Percentiles rank a stretch among this genome's conserved stretches.
Conservation (phyloP, 2,113 vertebrate species). For the Bos javanicus region DNA sequence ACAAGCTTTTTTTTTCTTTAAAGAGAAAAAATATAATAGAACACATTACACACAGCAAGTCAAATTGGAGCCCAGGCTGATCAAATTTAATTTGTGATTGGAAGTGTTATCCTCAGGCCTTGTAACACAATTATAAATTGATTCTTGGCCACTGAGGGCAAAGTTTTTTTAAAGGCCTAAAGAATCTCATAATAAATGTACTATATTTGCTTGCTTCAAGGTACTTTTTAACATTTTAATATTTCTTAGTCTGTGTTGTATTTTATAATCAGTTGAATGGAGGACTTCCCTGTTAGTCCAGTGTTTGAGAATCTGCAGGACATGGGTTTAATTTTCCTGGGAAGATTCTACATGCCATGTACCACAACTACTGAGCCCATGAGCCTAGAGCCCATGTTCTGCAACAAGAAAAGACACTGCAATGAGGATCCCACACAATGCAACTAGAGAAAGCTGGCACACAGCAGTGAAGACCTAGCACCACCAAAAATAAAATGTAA, state of each 20-base stretch:
- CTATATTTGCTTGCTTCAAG: not conserved
- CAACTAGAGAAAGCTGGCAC: not conserved
- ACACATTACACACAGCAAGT: not conserved
- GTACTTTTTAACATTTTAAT: not conserved
- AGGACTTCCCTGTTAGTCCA: not conserved
- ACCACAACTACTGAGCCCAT: not conserved
- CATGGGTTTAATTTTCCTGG: not conserved
- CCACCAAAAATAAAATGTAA: not conserved
- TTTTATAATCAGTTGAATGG: not conserved
- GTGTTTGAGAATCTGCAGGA: not conserved
- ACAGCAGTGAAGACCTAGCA: not conserved
- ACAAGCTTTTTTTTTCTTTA: not conserved
- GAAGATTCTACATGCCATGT: not conserved
- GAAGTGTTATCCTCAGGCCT: not conserved
- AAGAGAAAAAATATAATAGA: conserved; percentile 23
- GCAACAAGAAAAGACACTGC: not conserved
- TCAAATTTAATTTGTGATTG: conserved; percentile 30
- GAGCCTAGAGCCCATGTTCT: not conserved
- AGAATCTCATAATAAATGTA: not conserved
- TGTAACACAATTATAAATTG: conserved; percentile 17
- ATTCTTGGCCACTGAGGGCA: not conserved
- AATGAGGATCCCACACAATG: not conserved
- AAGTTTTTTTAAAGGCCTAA: not conserved
- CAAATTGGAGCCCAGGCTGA: not conserved
- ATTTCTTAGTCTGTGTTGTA: not conserved